Conservation (phyloP, 2,113 vertebrate genomes). For the Saimiri boliviensis region DNA sequence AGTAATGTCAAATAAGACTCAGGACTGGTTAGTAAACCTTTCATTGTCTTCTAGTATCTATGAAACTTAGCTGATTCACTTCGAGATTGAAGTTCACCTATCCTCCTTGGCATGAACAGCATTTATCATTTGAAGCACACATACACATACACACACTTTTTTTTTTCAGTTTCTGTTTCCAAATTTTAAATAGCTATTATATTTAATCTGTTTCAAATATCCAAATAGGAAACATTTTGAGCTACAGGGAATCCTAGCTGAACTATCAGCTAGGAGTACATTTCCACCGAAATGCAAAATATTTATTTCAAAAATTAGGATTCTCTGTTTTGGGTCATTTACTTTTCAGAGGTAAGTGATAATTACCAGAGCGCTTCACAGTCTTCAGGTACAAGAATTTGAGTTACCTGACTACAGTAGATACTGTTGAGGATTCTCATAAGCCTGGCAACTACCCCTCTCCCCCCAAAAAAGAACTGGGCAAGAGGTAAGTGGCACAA, state of each 20-base stretch:
- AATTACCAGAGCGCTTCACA: slow-evolving; percentile 66
- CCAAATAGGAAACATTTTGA: not conserved
- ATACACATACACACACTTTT: accelerated
- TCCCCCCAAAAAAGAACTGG: not conserved
- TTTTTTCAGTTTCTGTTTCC: not conserved
- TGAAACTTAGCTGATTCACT: slow-evolving; percentile 3
- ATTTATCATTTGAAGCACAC: slow-evolving; percentile 35
- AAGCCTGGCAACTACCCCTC: slow-evolving; percentile 30
- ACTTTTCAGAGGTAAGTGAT: slow-evolving; percentile 57
- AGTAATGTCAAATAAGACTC: slow-evolving; percentile 41
- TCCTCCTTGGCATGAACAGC: not conserved
- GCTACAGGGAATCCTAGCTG: not conserved
- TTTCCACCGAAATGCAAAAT: slow-evolving; percentile 7
- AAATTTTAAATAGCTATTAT: not conserved
- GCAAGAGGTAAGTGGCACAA: slow-evolving; percentile 1
- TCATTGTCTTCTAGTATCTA: not conserved
- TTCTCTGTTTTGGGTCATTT: not conserved
- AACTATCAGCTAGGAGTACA: not conserved
- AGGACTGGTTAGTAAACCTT: not conserved
- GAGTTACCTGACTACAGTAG: slow-evolving; percentile 53
- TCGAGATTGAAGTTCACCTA: slow-evolving; percentile 36
- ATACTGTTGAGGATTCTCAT: slow-evolving; percentile 56
- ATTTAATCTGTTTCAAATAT: slow-evolving; percentile 38
- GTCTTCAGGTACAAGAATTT: slow-evolving; percentile 52
- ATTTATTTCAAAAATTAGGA: not conserved